Evolutionary conservation across 2,113 vertebrate species (phyloP).

Genomic region (Hydrochoerus hydrochaeris): DNA sequence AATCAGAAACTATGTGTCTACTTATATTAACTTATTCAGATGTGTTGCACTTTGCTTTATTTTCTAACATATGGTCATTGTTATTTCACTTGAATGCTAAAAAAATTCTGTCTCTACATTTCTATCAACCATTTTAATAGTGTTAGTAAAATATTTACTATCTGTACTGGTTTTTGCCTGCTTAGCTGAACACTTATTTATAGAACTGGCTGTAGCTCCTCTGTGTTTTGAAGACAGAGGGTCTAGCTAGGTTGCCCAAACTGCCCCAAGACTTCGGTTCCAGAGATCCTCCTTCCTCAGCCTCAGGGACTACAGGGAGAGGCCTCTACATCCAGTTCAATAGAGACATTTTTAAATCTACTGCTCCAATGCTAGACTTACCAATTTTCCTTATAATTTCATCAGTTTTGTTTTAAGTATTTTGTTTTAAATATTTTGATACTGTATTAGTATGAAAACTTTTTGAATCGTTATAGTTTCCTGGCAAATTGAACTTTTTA

Average conservation of each 20-base stretch:
- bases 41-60: neutral
- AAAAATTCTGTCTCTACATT: neutral
- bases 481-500: neutral
- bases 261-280: neutral
- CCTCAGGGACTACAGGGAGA: no score
- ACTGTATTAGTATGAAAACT: neutral
- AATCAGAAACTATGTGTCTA: neutral
- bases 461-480: constrained; percentile 4
- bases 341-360: neutral
- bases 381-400: neutral
- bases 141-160: neutral
- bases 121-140: neutral
- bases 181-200: neutral
- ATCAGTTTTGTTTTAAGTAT: neutral
- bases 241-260: neutral
- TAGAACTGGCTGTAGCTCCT: neutral
- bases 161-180: neutral
- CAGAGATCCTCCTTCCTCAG: neutral
- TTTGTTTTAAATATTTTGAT: constrained; percentile 27
- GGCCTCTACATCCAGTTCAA: no score
- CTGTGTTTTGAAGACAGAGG: neutral
- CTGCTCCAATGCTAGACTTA: neutral
- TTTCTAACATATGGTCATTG: neutral
- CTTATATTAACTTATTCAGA: neutral
- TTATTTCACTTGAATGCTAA: neutral